A percentile compares a stretch with the other conserved stretches of the same genome.
Evolutionary conservation across 2,888 invertebrate genomes (phyloP).

Genomic region (Drosophila subquinaria): DNA sequence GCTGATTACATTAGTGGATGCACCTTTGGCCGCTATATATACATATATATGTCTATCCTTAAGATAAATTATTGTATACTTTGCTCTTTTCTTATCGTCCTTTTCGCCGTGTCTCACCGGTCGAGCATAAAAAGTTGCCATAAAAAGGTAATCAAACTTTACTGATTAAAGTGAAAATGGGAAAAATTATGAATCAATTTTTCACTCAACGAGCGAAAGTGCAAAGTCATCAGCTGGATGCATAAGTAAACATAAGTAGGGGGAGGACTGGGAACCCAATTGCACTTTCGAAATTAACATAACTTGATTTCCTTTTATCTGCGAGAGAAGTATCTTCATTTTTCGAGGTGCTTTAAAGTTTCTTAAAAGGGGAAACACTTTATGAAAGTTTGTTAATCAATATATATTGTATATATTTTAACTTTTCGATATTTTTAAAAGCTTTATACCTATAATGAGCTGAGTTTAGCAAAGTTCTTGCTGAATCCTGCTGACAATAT

Average conservation of each 20-base stretch:
- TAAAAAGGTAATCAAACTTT: constrained; percentile 62
- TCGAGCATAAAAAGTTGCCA: constrained; percentile 15
- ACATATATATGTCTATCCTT: neutral
- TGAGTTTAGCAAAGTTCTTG: too few species aligned
- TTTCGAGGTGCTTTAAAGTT: neutral
- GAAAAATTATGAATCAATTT: constrained; percentile 76
- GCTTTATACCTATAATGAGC: too few species aligned
- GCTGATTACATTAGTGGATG: constrained; percentile 1
- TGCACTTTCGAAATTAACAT: constrained; percentile 26
- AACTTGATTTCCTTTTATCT: constrained; percentile 4
- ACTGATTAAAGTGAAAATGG: constrained; percentile 70
- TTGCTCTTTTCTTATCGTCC: constrained; percentile 19
- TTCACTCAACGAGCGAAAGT: constrained; percentile 38
- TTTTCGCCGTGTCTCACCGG: constrained; percentile 4
- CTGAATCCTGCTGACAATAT: too few species aligned
- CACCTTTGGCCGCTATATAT: neutral
- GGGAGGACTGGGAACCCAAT: neutral
- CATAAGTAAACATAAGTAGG: constrained; percentile 38
- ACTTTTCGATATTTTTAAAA: too few species aligned
- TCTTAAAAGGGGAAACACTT: neutral
- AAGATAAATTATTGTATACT: constrained; percentile 12
- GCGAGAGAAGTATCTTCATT: neutral
- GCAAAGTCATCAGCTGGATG: constrained; percentile 54
- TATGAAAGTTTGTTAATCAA: neutral
- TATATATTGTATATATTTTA: too few species aligned